Conservation (phyloP, 2,888 invertebrate genomes). For the Trissoscelio sp. region DNA sequence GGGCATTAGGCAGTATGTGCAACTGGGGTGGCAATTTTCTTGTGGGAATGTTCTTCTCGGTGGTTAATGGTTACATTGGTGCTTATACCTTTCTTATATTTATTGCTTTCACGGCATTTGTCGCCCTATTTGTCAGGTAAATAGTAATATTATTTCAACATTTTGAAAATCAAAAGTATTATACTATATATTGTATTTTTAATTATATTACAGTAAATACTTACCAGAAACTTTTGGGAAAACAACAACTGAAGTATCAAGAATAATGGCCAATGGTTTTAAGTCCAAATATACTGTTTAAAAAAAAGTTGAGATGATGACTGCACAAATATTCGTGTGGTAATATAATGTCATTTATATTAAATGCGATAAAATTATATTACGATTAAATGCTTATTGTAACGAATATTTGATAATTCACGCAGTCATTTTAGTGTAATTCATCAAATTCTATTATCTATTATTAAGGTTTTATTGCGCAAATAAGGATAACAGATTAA, state of each 20-base stretch:
- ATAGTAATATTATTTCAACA: too few relatives aligned
- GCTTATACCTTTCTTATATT: constrained; percentile 91
- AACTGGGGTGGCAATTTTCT: constrained; percentile 96
- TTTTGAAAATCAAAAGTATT: too few relatives aligned
- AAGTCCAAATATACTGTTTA: constrained; percentile 82
- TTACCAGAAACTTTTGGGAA: constrained; percentile 91
- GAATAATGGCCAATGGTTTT: constrained; percentile 87
- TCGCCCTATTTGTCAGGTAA: constrained; percentile 87
- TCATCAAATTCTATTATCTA: too few relatives aligned
- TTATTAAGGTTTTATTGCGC: too few relatives aligned
- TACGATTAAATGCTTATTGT: too few relatives aligned
- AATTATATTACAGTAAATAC: constrained; percentile 85
- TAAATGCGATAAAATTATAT: too few relatives aligned
- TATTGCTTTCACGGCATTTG: constrained; percentile 84
- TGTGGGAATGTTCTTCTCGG: constrained; percentile 91
- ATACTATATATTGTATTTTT: too few relatives aligned
- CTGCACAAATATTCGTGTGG: too few relatives aligned
- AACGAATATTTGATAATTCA: too few relatives aligned
- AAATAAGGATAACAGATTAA: too few relatives aligned
- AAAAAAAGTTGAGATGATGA: not conserved
- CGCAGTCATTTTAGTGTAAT: too few relatives aligned
- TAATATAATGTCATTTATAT: too few relatives aligned
- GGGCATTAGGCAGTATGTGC: constrained; percentile 92
- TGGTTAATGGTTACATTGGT: constrained; percentile 86
- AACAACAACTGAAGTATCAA: constrained; percentile 87